Evolutionary conservation across 2,797 vertebrate genomes (phyloP).

Genomic region (Hippopotamyrus pictus): DNA sequence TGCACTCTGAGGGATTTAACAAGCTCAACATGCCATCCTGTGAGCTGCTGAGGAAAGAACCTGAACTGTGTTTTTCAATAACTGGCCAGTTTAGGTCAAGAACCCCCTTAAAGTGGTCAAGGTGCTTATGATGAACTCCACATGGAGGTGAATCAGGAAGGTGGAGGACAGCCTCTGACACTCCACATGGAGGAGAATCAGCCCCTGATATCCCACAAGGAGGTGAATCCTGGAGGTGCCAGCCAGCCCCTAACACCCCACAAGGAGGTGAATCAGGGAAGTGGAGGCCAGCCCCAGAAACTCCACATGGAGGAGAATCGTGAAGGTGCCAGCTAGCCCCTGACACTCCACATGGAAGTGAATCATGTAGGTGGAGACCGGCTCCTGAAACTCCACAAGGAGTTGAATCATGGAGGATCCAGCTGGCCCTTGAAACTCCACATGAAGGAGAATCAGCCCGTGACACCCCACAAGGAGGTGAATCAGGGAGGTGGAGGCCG

Average conservation of each 20-base stretch:
- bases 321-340: background rate
- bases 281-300: background rate
- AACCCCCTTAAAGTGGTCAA: background rate
- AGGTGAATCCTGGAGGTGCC: background rate
- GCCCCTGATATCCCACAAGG: background rate
- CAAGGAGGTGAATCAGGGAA: background rate
- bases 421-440: conserved; percentile 4
- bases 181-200: background rate
- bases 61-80: background rate
- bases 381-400: background rate
- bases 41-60: background rate
- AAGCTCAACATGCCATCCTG: background rate
- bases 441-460: background rate
- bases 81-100: background rate
- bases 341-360: background rate
- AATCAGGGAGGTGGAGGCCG: background rate
- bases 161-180: background rate
- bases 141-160: background rate
- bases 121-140: background rate
- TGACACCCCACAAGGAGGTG: conserved; percentile 15
- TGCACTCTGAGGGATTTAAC: background rate
- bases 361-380: background rate
- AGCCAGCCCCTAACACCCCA: background rate
- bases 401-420: background rate
- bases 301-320: background rate